These are phyloP conservation scores for Sphaerophoria taeniata DNA, from an alignment of 2,888 invertebrate species.

Conservation along the genomic window DNA sequence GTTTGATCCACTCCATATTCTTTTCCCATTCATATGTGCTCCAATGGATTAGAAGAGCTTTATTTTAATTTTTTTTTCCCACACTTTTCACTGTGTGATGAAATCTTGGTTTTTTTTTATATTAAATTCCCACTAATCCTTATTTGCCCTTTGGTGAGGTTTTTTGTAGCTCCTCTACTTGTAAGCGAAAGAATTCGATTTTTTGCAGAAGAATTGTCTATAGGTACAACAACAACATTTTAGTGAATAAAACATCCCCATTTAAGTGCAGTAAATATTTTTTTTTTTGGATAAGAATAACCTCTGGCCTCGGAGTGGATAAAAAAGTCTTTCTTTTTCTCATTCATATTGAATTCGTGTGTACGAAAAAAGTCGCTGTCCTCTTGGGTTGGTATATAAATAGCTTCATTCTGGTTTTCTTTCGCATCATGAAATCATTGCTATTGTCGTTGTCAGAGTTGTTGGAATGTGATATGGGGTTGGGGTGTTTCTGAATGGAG, in stretches of 20 bases:
- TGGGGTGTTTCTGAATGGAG: slow-evolving; percentile 38
- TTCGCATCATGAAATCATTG: slow-evolving; percentile 23
- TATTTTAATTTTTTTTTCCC: slow-evolving; percentile 65
- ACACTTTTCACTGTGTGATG: slow-evolving; percentile 33
- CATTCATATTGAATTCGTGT: slow-evolving; percentile 34
- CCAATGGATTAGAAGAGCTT: slow-evolving; percentile 57
- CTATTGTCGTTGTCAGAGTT: neutral
- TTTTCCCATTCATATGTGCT: slow-evolving; percentile 39
- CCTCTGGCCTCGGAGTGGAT: slow-evolving; percentile 43
- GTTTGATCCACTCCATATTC: slow-evolving; percentile 19
- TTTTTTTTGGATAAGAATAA: slow-evolving; percentile 32
- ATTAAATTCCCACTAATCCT: slow-evolving; percentile 68
- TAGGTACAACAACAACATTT: neutral
- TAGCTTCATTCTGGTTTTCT: slow-evolving; percentile 49
- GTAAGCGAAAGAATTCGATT: slow-evolving; percentile 49
- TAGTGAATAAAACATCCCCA: slow-evolving; percentile 56
- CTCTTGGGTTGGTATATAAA: slow-evolving; percentile 33
- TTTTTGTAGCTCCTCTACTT: slow-evolving; percentile 47
- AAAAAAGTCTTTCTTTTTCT: slow-evolving; percentile 21
- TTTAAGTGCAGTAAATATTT: slow-evolving; percentile 38
- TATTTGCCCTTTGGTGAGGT: slow-evolving; percentile 63
- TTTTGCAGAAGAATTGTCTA: neutral
- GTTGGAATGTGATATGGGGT: slow-evolving; percentile 50
- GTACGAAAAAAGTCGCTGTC: slow-evolving; percentile 43
- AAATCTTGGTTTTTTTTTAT: neutral